These are phyloP conservation scores for Micromesistius poutassou DNA, from an alignment of 2,797 vertebrate species.

Conservation along the genomic window DNA sequence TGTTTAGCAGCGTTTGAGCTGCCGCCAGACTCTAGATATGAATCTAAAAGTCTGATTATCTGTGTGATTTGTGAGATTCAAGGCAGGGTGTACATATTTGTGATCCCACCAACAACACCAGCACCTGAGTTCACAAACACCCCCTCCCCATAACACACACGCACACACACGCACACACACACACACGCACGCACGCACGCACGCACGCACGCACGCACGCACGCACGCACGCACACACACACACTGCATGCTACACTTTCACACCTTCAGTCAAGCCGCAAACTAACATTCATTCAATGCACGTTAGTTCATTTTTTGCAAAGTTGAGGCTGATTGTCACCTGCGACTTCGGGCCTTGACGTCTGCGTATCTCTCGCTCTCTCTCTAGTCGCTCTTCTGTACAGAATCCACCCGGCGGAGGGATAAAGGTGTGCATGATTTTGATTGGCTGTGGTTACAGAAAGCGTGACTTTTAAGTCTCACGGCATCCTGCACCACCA, in stretches of 20 bases:
- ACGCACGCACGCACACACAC: no score
- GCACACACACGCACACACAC: background rate
- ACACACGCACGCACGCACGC: no score
- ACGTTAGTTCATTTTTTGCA: background rate
- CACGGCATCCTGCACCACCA: conserved; percentile 27
- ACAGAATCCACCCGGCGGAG: conserved; percentile 7
- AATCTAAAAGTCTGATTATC: background rate
- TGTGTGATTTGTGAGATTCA: background rate
- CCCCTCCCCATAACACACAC: no score
- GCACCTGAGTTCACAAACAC: no score
- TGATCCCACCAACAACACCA: background rate
- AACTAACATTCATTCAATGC: no score
- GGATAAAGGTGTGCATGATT: conserved; percentile 34
- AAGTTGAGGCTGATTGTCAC: background rate
- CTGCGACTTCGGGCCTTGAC: background rate
- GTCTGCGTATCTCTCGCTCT: background rate
- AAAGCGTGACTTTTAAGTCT: conserved; percentile 27
- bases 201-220: no score
- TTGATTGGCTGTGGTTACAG: conserved; percentile 42
- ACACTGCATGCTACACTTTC: no score
- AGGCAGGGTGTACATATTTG: background rate
- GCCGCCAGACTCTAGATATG: background rate
- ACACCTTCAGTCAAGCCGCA: no score
- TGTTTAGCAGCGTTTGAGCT: background rate
- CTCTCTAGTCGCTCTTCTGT: background rate